Conservation (phyloP, 2,113 vertebrate genomes). For the Puffinus mauretanicus region DNA sequence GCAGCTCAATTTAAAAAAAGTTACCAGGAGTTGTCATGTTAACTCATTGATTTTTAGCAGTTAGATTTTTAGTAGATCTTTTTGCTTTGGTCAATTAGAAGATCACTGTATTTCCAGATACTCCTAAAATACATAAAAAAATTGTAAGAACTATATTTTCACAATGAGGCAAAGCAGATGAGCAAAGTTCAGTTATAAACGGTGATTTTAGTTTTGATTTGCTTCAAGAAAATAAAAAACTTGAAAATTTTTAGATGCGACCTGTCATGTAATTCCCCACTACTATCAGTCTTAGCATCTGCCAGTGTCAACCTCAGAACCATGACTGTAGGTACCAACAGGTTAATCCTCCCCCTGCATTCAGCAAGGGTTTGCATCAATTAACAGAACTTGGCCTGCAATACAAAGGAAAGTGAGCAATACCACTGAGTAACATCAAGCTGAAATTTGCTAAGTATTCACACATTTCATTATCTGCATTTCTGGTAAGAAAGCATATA, state of each 20-base stretch:
- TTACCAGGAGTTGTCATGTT: not conserved
- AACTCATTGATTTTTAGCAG: not conserved
- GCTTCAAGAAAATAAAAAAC: not conserved
- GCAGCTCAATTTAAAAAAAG: not conserved
- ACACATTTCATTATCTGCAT: slow-evolving; percentile 8
- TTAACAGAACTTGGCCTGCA: not conserved
- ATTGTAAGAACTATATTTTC: not conserved
- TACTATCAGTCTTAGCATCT: not conserved
- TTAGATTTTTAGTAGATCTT: too few relatives aligned
- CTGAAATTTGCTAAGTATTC: slow-evolving; percentile 2
- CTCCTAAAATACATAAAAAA: not conserved
- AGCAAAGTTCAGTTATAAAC: not conserved
- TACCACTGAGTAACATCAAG: not conserved
- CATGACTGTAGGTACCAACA: not conserved
- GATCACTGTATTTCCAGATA: not conserved
- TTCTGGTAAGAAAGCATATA: not conserved
- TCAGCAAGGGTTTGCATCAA: not conserved
- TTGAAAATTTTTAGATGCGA: not conserved
- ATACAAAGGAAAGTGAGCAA: not conserved
- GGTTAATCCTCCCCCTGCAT: slow-evolving; percentile 25
- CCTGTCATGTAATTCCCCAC: not conserved
- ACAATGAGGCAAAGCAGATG: not conserved
- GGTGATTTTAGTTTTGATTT: not conserved
- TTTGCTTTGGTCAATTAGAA: not conserved
- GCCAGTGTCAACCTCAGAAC: not conserved